phyloP scores from a whole-genome alignment of 1,140 invertebrate genomes.

The Schlechtendalia chinensis region DNA sequence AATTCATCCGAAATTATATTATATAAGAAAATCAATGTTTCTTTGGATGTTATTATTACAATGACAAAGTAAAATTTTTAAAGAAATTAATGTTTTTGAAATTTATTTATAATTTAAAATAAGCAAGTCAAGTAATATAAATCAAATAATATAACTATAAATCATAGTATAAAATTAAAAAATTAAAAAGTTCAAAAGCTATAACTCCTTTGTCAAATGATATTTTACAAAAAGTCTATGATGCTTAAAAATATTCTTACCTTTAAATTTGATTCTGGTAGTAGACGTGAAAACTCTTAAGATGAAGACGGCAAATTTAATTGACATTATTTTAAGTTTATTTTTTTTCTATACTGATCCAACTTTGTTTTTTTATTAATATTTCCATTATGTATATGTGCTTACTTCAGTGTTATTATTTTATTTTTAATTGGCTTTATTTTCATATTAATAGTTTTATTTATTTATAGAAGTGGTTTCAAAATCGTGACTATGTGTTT shows the following conservation, averaged over 20 bases:
- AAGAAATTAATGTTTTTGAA: not conserved
- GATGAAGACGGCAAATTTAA: too few relatives aligned
- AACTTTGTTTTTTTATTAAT: not conserved
- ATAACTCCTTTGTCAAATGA: not conserved
- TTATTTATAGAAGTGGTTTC: slow-evolving; percentile 68
- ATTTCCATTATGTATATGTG: not conserved
- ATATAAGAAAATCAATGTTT: not conserved
- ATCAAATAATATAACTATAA: too few relatives aligned
- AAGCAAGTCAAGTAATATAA: too few relatives aligned
- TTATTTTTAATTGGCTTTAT: not conserved
- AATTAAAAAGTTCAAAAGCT: not conserved
- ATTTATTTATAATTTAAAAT: not conserved
- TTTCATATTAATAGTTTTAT: not conserved
- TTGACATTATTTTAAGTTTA: not conserved
- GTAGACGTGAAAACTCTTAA: too few relatives aligned
- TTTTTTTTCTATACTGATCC: too few relatives aligned
- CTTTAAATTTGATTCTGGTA: too few relatives aligned
- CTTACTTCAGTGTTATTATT: not conserved
- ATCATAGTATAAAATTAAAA: too few relatives aligned
- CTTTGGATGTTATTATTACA: not conserved
- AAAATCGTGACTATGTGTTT: slow-evolving; percentile 85
- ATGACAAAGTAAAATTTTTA: not conserved
- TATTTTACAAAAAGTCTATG: not conserved
- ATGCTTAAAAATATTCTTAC: not conserved
- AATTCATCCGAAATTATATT: not conserved